phyloP scores from a whole-genome alignment of 2,113 vertebrate species.

The Tautogolabrus adspersus region DNA sequence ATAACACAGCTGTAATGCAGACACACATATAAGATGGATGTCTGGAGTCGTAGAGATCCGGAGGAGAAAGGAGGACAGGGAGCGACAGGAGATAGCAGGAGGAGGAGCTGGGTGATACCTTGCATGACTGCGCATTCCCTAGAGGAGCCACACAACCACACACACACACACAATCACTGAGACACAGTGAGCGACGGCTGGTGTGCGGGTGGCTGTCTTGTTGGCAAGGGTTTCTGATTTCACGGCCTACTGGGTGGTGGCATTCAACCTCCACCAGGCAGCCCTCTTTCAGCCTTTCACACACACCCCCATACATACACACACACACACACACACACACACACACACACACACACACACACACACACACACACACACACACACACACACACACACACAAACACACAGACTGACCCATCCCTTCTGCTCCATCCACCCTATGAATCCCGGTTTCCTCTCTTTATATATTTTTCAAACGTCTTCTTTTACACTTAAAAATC shows the following conservation, averaged over 20 bases:
- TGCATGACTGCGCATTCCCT: slow-evolving; percentile 82
- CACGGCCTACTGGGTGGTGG: slow-evolving; percentile 84
- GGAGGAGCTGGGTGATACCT: slow-evolving; percentile 73
- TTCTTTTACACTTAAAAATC: not conserved
- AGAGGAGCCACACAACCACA: slow-evolving; percentile 59
- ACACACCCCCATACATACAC: slow-evolving; percentile 23
- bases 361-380: too few species aligned
- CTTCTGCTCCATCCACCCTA: slow-evolving; percentile 43
- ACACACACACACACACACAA: too few species aligned
- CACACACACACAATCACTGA: slow-evolving; percentile 43
- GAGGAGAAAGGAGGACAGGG: slow-evolving; percentile 45
- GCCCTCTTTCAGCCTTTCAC: slow-evolving; percentile 59
- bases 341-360: too few species aligned
- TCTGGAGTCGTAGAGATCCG: slow-evolving; percentile 15
- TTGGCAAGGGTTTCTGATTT: slow-evolving; percentile 84
- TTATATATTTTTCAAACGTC: not conserved
- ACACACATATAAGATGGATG: slow-evolving; percentile 20
- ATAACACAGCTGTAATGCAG: not conserved
- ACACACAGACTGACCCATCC: slow-evolving; percentile 63
- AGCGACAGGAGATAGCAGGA: slow-evolving; percentile 54
- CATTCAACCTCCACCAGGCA: slow-evolving; percentile 77
- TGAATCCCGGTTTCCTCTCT: slow-evolving; percentile 13
- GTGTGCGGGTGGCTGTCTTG: slow-evolving; percentile 81
- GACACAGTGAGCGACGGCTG: slow-evolving; percentile 50
- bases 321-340: slow-evolving; percentile 21